These are phyloP conservation scores for Megalurothrips usitatus DNA, from an alignment of 2,888 invertebrate genomes.

Conservation along the genomic window DNA sequence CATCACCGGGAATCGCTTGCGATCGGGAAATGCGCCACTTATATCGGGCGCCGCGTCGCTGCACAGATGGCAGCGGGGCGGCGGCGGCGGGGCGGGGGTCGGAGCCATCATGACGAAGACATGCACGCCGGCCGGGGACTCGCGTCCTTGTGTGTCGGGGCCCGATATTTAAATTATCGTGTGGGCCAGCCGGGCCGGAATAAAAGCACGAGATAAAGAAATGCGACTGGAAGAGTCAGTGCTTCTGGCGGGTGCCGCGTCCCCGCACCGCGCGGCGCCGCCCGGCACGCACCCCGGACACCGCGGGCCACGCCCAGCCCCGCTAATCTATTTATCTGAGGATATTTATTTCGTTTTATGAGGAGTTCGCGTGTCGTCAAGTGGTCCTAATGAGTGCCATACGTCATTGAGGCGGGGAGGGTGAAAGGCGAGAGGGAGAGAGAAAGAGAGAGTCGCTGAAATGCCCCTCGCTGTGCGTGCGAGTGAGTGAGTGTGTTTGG, in stretches of 20 bases:
- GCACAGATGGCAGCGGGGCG: neutral
- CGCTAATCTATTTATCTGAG: conserved; percentile 23
- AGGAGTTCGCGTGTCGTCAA: conserved; percentile 5
- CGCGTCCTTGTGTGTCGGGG: too few relatives aligned
- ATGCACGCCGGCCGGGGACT: too few relatives aligned
- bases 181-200: neutral
- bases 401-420: neutral
- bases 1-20: neutral
- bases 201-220: neutral
- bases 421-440: neutral
- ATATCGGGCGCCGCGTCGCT: neutral
- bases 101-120: too few relatives aligned
- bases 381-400: conserved; percentile 16
- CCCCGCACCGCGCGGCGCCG: neutral
- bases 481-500: too few relatives aligned
- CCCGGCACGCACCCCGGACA: too few relatives aligned
- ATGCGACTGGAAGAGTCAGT: too few relatives aligned
- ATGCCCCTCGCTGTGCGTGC: neutral
- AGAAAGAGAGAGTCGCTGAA: neutral
- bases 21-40: neutral
- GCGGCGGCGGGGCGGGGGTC: neutral
- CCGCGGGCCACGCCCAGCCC: neutral
- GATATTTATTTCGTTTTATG: conserved; percentile 21
- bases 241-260: neutral
- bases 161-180: too few relatives aligned